Base-by-base conservation (phyloP, 2,888 invertebrate genomes). In the Dione vanillae region DNA sequence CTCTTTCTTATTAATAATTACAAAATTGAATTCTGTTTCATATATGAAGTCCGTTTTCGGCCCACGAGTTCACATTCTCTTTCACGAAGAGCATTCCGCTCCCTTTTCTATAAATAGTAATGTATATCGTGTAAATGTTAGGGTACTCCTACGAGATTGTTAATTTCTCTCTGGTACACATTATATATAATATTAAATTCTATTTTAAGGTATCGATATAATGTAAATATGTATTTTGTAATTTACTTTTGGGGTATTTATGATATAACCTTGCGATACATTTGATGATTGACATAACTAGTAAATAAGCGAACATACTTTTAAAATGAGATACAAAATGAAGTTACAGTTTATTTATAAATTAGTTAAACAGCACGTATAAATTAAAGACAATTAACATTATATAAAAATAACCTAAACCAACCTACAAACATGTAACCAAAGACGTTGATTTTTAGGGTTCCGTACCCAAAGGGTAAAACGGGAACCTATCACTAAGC, bases 71-170 rank as follows among this genome's bases (percentile, higher is more conserved):
- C n/a, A n/a, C n/a, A n/a, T n/a, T 86, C 82, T 84, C 83, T 86
- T 87, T 85, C 82, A 82, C 82, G 83, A 82, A n/a, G n/a, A n/a
- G n/a, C 80, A 85, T n/a, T n/a, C 83, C 82, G 82, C 80, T 80
- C 82, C 76, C 76, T 74, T 78, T 37, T 79, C 85, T 91, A 90
- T 88, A 89, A 89, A 90, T 91, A 91, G 86, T 78, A 82, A 85
- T 78, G 82, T 85, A 83, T 87, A 87, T 84, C 84, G 81, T 84
- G 83, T 84, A 85, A 85, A 86, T 85, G 85, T 86, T 85, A 83
- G 81, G 27, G 27, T 76, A 83, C 86, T 83, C 89, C 90, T n/a
- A 54, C 54, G 40, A 47, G 14, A n/a, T 20, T 37, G 19, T 20
- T 62, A 11, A 8, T 59, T 27, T 35, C n/a, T 62, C 35, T 41